These are phyloP conservation scores for Decapterus maruadsi DNA, from an alignment of 2,797 vertebrate species.

Conservation along the genomic window DNA sequence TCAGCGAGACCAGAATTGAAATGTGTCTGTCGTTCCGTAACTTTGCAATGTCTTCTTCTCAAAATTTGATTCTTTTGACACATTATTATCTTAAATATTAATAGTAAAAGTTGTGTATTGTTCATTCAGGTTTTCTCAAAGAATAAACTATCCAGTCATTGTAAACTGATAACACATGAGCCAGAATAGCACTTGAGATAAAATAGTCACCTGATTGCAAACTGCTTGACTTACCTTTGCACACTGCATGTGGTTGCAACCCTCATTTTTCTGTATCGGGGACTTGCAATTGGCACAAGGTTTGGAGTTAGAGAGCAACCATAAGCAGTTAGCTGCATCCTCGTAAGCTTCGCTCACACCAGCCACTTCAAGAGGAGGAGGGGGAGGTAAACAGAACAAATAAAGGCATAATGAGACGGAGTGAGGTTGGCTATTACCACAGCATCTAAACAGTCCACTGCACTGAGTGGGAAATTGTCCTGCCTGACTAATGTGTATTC, in stretches of 20 bases:
- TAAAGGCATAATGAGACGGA: slow-evolving; percentile 70
- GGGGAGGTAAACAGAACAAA: slow-evolving; percentile 63
- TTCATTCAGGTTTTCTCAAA: background rate
- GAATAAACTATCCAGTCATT: background rate
- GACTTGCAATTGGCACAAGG: slow-evolving; percentile 99
- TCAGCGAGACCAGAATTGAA: background rate
- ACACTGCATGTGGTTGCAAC: slow-evolving; percentile 99
- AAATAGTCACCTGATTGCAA: too few relatives aligned
- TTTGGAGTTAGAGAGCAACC: slow-evolving; percentile 97
- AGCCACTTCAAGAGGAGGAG: slow-evolving; percentile 86
- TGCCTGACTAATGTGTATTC: slow-evolving; percentile 66
- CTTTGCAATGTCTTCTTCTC: background rate
- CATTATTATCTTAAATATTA: background rate
- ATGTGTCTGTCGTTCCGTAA: background rate
- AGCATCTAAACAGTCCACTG: slow-evolving; percentile 53
- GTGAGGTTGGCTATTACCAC: slow-evolving; percentile 63
- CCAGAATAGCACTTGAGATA: background rate
- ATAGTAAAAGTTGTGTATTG: background rate
- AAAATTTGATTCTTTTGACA: background rate
- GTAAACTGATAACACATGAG: background rate
- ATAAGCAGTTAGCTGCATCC: slow-evolving; percentile 98
- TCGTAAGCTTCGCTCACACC: slow-evolving; percentile 98
- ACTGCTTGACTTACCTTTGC: slow-evolving; percentile 80
- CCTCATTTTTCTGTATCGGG: slow-evolving; percentile 99
- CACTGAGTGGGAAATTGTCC: slow-evolving; percentile 56